Conservation (phyloP, 1,140 invertebrate genomes). For the Papilio dardanus region DNA sequence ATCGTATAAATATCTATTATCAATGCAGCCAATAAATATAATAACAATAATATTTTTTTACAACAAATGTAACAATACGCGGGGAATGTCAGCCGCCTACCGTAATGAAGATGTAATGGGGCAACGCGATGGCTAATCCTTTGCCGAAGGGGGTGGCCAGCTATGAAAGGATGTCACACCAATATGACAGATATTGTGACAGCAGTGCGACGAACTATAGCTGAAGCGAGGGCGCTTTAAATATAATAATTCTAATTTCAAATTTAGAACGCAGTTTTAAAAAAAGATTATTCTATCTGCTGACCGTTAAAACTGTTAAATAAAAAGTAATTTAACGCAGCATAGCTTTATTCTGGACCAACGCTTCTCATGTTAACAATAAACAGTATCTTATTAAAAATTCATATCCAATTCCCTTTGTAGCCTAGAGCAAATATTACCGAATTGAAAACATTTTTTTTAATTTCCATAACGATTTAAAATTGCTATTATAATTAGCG, state of each 20-base stretch:
- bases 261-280: background rate
- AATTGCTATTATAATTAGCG: slow-evolving; percentile 70
- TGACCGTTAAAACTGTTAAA: slow-evolving; percentile 31
- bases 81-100: slow-evolving; percentile 72
- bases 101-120: slow-evolving; percentile 82
- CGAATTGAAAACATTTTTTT: slow-evolving; percentile 50
- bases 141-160: slow-evolving; percentile 73
- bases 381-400: slow-evolving; percentile 70
- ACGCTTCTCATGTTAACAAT: slow-evolving; percentile 71
- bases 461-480: slow-evolving; percentile 53
- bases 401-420: slow-evolving; percentile 70
- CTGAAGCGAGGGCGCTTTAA: slow-evolving; percentile 15
- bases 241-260: slow-evolving; percentile 21
- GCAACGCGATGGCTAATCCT: slow-evolving; percentile 70
- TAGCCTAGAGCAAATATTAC: slow-evolving; percentile 57
- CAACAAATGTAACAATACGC: slow-evolving; percentile 56
- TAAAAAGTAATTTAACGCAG: slow-evolving; percentile 39
- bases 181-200: slow-evolving; percentile 82
- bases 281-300: background rate
- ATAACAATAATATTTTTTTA: slow-evolving; percentile 76
- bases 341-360: slow-evolving; percentile 61
- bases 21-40: slow-evolving; percentile 67
- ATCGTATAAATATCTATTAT: slow-evolving; percentile 67
- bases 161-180: slow-evolving; percentile 77
- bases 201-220: slow-evolving; percentile 70